These are phyloP conservation scores for Morelia viridis DNA, from an alignment of 2,797 vertebrate species.

Conservation along the genomic window DNA sequence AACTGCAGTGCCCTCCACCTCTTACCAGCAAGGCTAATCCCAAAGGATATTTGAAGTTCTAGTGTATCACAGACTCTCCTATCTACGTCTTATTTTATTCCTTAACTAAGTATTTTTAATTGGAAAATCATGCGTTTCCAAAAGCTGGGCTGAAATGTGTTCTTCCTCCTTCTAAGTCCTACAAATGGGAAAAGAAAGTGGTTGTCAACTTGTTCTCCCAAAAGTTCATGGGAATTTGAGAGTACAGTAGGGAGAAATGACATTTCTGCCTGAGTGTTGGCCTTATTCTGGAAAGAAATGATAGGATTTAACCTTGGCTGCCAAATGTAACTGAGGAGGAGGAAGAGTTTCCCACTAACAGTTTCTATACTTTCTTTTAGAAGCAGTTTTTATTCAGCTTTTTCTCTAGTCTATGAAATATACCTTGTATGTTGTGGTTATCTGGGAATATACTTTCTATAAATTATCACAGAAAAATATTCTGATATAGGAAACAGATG, in stretches of 20 bases:
- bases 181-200: neutral
- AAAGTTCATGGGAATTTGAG: neutral
- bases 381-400: conserved; percentile 29
- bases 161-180: neutral
- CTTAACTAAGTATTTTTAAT: neutral
- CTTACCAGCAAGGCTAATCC: neutral
- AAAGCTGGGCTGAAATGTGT: neutral
- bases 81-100: neutral
- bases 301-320: conserved; percentile 30
- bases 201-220: neutral
- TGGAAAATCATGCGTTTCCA: neutral
- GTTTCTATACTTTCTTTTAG: conserved; percentile 4
- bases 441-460: neutral
- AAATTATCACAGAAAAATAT: conserved; percentile 37
- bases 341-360: neutral
- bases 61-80: neutral
- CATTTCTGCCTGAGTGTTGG: neutral
- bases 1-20: neutral
- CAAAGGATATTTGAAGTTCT: neutral
- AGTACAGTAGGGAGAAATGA: neutral
- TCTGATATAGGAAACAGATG: conserved; percentile 57
- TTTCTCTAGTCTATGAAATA: conserved; percentile 46
- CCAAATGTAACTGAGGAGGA: neutral
- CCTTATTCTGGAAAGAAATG: conserved; percentile 13
- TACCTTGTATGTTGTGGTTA: conserved; percentile 43